A percentile compares a stretch with the other conserved stretches of the same genome.
phyloP scores from a whole-genome alignment of 1,140 invertebrate species.

The Reticulitermes speratus region DNA sequence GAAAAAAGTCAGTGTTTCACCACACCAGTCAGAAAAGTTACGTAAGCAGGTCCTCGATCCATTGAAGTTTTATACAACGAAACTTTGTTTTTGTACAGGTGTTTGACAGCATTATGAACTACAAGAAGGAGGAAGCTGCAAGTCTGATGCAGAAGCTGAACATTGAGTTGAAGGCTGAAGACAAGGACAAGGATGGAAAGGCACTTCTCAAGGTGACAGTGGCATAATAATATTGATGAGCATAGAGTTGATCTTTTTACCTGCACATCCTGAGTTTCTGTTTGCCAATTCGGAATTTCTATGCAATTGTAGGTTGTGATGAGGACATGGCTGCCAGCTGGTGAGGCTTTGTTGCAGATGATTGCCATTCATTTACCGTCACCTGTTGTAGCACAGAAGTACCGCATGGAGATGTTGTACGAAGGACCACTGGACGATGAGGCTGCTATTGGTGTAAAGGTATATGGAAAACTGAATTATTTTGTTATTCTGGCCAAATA shows the following conservation, averaged over 20 bases:
- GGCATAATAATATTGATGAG: neutral
- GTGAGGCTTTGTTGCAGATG: constrained; percentile 99
- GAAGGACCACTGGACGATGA: constrained; percentile 98
- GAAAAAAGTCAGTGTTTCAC: too few relatives aligned
- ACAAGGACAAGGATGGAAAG: constrained; percentile 95
- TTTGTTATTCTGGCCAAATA: neutral
- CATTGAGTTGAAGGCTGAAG: constrained; percentile 90
- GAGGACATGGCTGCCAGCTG: constrained; percentile 98
- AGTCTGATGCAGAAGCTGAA: constrained; percentile 84
- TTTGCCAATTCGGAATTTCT: neutral
- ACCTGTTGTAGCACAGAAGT: constrained; percentile 97
- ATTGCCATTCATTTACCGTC: constrained; percentile 99
- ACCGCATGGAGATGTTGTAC: constrained; percentile 99
- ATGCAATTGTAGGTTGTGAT: constrained; percentile 74
- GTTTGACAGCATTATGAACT: constrained; percentile 97
- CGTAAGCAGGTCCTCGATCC: neutral
- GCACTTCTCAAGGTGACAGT: constrained; percentile 71
- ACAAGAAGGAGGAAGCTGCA: constrained; percentile 93
- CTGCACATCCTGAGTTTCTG: constrained; percentile 39
- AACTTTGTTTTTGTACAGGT: constrained; percentile 55
- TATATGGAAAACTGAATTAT: constrained; percentile 41
- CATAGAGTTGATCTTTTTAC: constrained; percentile 36
- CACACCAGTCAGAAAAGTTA: too few relatives aligned
- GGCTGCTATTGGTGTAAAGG: constrained; percentile 85
- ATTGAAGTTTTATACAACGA: neutral